Evolutionary conservation across 2,888 invertebrate genomes (phyloP).

Genomic region (Caradrina clavipalpis): DNA sequence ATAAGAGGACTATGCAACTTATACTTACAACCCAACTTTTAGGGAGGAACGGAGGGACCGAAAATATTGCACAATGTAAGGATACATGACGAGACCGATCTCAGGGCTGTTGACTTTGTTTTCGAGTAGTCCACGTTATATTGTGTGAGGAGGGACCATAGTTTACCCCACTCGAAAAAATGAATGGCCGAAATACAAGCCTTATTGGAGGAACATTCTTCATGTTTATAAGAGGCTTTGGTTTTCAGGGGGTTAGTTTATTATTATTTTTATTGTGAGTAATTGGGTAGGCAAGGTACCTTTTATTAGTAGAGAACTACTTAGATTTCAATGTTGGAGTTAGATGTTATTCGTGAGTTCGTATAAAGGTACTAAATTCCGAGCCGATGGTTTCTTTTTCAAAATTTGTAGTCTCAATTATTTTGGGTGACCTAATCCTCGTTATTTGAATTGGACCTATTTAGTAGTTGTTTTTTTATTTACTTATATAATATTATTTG

Average conservation of each 20-base stretch:
- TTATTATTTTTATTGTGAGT: slow-evolving; percentile 62
- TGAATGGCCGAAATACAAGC: slow-evolving; percentile 75
- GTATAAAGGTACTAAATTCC: background rate
- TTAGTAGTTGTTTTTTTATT: too few relatives aligned
- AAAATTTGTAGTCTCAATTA: background rate
- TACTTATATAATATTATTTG: too few relatives aligned
- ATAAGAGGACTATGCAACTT: slow-evolving; percentile 26
- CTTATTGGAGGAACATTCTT: slow-evolving; percentile 75
- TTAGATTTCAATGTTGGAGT: too few relatives aligned
- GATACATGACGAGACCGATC: slow-evolving; percentile 63
- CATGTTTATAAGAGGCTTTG: slow-evolving; percentile 73
- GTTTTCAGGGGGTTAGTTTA: slow-evolving; percentile 62
- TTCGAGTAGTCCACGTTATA: slow-evolving; percentile 75
- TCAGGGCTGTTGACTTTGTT: slow-evolving; percentile 81
- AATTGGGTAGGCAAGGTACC: slow-evolving; percentile 63
- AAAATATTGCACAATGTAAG: slow-evolving; percentile 55
- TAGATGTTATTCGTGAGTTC: slow-evolving; percentile 29
- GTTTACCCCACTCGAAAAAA: slow-evolving; percentile 75
- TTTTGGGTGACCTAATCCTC: background rate
- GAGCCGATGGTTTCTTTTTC: background rate
- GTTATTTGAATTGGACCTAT: too few relatives aligned
- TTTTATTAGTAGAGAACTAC: slow-evolving; percentile 40
- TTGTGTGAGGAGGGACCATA: slow-evolving; percentile 67
- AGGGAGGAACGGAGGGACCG: slow-evolving; percentile 12
- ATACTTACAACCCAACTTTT: slow-evolving; percentile 10